A percentile compares a stretch with the other conserved stretches of the same genome.
Conservation (phyloP, 1,140 invertebrate genomes). For the Sarcophaga bullata region DNA sequence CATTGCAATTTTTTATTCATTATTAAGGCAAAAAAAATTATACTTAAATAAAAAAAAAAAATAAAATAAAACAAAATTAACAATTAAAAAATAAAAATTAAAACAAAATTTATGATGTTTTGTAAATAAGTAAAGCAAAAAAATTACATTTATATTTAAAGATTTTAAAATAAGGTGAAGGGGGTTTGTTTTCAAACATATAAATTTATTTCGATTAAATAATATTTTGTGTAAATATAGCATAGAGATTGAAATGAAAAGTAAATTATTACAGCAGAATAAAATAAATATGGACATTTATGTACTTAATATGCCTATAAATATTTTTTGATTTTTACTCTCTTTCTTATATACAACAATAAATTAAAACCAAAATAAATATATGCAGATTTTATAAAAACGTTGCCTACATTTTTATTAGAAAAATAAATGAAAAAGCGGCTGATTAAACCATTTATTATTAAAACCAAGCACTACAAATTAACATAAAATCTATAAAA, state of each 20-base stretch:
- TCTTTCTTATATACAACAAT: conserved; percentile 30
- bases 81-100: conserved; percentile 32
- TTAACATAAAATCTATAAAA: background rate
- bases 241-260: conserved; percentile 43
- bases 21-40: conserved; percentile 9
- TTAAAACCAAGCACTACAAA: conserved; percentile 14
- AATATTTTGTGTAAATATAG: conserved; percentile 39
- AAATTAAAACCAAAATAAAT: conserved; percentile 42
- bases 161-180: conserved; percentile 42
- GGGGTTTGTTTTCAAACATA: conserved; percentile 38
- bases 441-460: background rate
- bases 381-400: conserved; percentile 15
- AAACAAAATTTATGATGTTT: conserved; percentile 1
- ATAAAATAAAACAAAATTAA: conserved; percentile 23
- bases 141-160: conserved; percentile 27
- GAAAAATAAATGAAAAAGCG: background rate
- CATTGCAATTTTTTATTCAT: conserved; percentile 46
- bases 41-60: conserved; percentile 24
- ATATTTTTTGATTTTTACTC: conserved; percentile 22
- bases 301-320: background rate
- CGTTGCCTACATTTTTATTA: conserved; percentile 21
- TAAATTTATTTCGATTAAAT: conserved; percentile 17
- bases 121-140: conserved; percentile 35
- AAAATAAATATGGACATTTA: background rate
- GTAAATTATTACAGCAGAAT: background rate